Base-by-base conservation (phyloP, 2,888 invertebrate species). In the Ligdia adustata region DNA sequence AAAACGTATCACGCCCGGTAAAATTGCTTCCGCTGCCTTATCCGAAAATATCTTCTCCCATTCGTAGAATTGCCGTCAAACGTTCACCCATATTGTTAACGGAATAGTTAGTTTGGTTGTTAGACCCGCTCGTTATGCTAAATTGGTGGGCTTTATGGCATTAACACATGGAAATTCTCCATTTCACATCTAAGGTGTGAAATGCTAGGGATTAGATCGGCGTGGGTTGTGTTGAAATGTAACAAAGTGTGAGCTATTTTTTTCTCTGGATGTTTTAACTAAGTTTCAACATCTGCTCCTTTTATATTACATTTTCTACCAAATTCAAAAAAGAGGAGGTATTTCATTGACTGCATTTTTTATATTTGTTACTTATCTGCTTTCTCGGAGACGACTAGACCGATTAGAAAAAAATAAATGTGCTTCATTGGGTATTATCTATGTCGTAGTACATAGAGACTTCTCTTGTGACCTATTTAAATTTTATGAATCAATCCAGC, bases 101-200 rank as follows among this genome's bases (percentile, higher is more conserved):
- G 48, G 32, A 55, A 57, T 55, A 55, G 57, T 54, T 57, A 54
- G 52, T 55, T 52, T 29, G 46, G 46, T 52, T 47, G 46, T 54
- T 44, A 44, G 39, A 20, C 26, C 15, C 46, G 38, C 26, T 47
- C 57, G 57, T 57, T 55, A 52, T 42, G 41, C 47, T 41, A 51
- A 52, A 47, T 57, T 39, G 43, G 43, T 13, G 31, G 41, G 42
- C 32, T 44, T 52, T 47, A 44, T 35, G 49, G 52, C 35, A 49
- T 57, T 57, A 57, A 54, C 57, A 57, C 52, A 55, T 41, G 45
- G 43, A 42, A 42, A 48, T 48, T 37, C 26, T 26, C 22, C 35
- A 28, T 35, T 29, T 40, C 24, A 26, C 11, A 20, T 32, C 26
- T 11, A 26, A 33, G 14, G 34, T 46, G 9, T 4, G 15, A 42